Conservation (phyloP, 2,888 invertebrate species). For the Dorcus hopei region DNA sequence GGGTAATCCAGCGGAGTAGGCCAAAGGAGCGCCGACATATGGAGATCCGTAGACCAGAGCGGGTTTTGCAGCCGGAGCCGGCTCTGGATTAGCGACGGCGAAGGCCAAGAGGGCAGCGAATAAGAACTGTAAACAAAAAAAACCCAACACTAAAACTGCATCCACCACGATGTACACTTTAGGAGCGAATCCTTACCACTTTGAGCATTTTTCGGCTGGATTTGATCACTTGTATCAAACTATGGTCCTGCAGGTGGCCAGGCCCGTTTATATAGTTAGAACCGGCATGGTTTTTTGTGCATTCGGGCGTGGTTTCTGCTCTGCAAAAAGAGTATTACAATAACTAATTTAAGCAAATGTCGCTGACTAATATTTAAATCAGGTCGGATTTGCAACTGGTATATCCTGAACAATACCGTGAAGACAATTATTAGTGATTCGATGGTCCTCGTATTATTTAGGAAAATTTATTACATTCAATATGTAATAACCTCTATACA, state of each 20-base stretch:
- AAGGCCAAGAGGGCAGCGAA: constrained; percentile 51
- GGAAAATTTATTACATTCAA: no score
- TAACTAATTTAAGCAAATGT: no score
- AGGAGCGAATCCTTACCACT: constrained; percentile 8
- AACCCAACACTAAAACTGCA: not conserved
- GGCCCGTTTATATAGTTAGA: not conserved
- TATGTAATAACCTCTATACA: no score
- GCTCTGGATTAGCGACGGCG: constrained; percentile 50
- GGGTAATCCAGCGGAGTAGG: constrained; percentile 2
- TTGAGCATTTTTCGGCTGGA: constrained; percentile 12
- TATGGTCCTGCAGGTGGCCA: not conserved
- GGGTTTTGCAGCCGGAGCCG: constrained; percentile 24
- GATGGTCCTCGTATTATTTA: no score
- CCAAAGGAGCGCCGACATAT: constrained; percentile 12
- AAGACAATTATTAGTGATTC: no score
- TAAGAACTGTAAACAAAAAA: constrained; percentile 46
- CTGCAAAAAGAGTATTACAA: no score
- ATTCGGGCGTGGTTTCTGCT: no score
- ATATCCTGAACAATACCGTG: no score
- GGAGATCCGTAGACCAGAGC: constrained; percentile 43
- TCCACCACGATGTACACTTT: not conserved
- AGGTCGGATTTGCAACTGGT: no score
- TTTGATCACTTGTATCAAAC: not conserved
- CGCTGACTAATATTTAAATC: no score
- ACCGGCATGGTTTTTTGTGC: no score